Conservation (phyloP, 2,888 invertebrate species). For the Tanypteryx hageni region DNA sequence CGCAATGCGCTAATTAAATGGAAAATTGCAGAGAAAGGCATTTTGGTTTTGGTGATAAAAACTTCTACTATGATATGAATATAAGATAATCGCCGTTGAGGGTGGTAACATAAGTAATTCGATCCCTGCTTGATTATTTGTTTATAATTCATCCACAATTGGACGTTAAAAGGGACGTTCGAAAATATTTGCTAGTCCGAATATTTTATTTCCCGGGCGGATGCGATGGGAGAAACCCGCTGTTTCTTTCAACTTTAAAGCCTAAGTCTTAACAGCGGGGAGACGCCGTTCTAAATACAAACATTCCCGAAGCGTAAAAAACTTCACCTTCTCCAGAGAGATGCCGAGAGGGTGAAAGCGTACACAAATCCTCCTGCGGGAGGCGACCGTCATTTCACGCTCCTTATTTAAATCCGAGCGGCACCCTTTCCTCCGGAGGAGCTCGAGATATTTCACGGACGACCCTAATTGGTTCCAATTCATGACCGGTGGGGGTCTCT, state of each 20-base stretch:
- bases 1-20: too few relatives aligned
- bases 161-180: too few relatives aligned
- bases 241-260: neutral
- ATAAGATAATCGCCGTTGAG: too few relatives aligned
- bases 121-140: too few relatives aligned
- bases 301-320: neutral
- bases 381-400: neutral
- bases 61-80: too few relatives aligned
- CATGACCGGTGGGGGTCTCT: neutral
- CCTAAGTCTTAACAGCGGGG: neutral
- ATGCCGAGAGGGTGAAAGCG: neutral
- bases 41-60: too few relatives aligned
- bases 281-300: neutral
- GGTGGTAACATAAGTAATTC: too few relatives aligned
- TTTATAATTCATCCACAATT: too few relatives aligned
- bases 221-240: neutral
- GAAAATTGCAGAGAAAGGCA: too few relatives aligned
- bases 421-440: neutral
- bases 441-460: neutral
- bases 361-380: neutral
- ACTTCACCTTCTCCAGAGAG: neutral
- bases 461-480: conserved; percentile 16
- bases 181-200: too few relatives aligned
- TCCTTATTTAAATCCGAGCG: neutral
- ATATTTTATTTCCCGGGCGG: too few relatives aligned